These are phyloP conservation scores for Ophioninae sp. DNA, from an alignment of 2,888 invertebrate genomes.

Conservation along the genomic window DNA sequence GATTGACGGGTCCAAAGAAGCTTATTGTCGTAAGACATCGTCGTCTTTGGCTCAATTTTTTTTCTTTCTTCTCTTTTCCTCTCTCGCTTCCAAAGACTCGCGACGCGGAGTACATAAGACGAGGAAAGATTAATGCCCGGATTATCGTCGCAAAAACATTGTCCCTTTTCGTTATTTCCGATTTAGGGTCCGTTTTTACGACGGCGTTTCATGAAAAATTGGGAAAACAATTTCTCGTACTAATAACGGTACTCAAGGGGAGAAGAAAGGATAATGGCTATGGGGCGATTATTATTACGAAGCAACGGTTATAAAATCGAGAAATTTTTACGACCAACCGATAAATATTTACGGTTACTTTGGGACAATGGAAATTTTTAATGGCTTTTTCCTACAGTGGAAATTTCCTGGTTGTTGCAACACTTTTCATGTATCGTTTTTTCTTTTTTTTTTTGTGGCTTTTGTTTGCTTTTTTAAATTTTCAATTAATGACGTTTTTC, in stretches of 20 bases:
- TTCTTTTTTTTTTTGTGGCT: neutral
- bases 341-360: neutral
- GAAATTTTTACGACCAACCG: neutral
- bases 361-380: neutral
- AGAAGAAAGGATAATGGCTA: neutral
- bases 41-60: slow-evolving; percentile 1
- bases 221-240: neutral
- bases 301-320: neutral
- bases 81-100: slow-evolving; percentile 8
- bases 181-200: neutral
- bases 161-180: slow-evolving; percentile 9
- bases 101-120: neutral
- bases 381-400: neutral
- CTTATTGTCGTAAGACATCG: slow-evolving; percentile 41
- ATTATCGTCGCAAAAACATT: slow-evolving; percentile 27
- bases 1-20: slow-evolving; percentile 53
- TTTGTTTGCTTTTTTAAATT: too few species aligned
- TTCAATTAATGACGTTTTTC: too few species aligned
- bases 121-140: slow-evolving; percentile 19
- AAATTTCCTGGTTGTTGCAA: neutral
- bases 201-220: neutral
- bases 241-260: neutral
- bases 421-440: neutral
- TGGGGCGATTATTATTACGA: neutral
- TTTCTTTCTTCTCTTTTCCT: neutral